Base-by-base conservation (phyloP, 2,888 invertebrate species). In the Andrena flavipes region DNA sequence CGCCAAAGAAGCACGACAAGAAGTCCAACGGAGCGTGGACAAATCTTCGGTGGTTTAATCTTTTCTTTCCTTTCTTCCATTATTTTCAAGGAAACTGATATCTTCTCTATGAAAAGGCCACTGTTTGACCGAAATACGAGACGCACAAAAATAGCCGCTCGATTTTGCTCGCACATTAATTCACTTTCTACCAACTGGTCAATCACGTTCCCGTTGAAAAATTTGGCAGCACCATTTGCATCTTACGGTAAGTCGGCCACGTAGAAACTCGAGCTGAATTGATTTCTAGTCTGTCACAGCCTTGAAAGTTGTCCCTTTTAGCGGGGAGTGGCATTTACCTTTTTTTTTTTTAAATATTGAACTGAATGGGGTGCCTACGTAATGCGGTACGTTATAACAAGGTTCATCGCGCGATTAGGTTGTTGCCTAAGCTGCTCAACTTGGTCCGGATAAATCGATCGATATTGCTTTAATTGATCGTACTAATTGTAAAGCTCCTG, bases 111-210 rank as follows among this genome's bases (percentile, higher is more conserved):
- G 7, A 35, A 54, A 13, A 29, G 10, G 33, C 26, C 33, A 54
- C 78, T 62, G 60, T 54, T n/a, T 0, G 23, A 1, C 8, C 16
- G 23, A 51, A 65, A 69, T 20, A 26, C 1, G n/a, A 8, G 16
- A 1, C 35, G 56, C 5, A 59, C 60, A 70, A 70, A 79, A 79
- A 79, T 79, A 70, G 69, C 77, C 69, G 69, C 35, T 35, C 35
- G 69, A 69, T 64, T 77, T 68, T 16, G 63, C 10, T 6, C 54
- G 79, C 48, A 65, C 33, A 70, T 79, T 80, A 79, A 67, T 63
- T 72, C 65, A 56, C 80, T 72, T 71, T 80, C 80, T 71, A 80
- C 54, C 26, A 76, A 70, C 70, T 60, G 65, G 60, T 79, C 51
- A 26, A 59, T 71, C 79, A 42, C 60, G 70, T 78, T 78, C 56